Percentiles rank a stretch among this genome's conserved stretches.
phyloP scores from a whole-genome alignment of 2,113 vertebrate species.

The Blennius ocellaris region DNA sequence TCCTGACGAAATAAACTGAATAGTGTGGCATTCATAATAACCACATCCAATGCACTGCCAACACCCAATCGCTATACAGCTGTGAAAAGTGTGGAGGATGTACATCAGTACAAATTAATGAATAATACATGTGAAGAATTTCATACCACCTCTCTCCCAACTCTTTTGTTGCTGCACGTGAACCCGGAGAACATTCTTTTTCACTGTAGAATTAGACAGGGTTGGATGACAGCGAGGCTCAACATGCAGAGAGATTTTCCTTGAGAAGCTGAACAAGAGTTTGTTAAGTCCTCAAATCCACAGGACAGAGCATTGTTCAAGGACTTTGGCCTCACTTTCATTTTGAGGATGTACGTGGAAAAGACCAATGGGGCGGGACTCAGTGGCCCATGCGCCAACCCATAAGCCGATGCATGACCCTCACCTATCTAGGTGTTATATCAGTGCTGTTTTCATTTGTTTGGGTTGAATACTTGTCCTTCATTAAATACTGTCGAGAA shows the following conservation, averaged over 20 bases:
- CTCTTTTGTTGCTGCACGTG: not conserved
- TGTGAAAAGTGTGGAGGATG: not conserved
- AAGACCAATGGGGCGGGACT: not conserved
- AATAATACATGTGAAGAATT: not conserved
- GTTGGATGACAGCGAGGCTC: not conserved
- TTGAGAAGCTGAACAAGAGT: not conserved
- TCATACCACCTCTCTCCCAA: not conserved
- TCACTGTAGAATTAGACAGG: not conserved
- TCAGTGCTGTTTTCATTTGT: not conserved
- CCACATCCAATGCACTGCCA: too few relatives aligned
- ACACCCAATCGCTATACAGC: too few relatives aligned
- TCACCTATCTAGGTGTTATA: too few relatives aligned
- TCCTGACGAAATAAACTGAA: too few relatives aligned
- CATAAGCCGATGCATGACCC: not conserved
- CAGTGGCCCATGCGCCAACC: not conserved
- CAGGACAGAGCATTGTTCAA: too few relatives aligned
- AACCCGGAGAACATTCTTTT: not conserved
- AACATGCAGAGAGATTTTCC: not conserved
- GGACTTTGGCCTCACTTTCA: too few relatives aligned
- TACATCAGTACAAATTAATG: not conserved
- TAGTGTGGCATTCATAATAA: not conserved
- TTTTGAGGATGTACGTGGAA: not conserved
- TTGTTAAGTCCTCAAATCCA: not conserved
- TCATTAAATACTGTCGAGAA: too few relatives aligned
- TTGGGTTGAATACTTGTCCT: not conserved